Conservation (phyloP, 2,888 invertebrate species). For the Frankliniella intonsa region DNA sequence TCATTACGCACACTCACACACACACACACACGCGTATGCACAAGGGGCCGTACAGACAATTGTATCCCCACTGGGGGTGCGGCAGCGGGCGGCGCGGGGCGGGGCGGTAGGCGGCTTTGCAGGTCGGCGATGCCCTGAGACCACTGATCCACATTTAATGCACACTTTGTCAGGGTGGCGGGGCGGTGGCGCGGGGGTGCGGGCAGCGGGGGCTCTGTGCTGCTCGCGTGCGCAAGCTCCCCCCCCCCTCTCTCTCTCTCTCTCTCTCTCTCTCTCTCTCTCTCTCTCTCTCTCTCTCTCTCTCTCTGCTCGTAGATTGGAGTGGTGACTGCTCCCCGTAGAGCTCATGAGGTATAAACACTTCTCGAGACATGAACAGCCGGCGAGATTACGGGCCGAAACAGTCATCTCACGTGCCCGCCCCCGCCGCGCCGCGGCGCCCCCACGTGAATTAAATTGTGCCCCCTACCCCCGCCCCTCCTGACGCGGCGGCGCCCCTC, state of each 20-base stretch:
- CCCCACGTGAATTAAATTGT: too few species aligned
- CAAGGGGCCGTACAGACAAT: too few species aligned
- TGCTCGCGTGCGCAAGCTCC: too few species aligned
- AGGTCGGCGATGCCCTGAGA: background rate
- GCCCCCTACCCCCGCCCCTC: too few species aligned
- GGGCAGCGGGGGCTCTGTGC: background rate
- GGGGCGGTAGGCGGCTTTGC: background rate
- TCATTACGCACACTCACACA: slow-evolving; percentile 1
- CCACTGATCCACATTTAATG: slow-evolving; percentile 17
- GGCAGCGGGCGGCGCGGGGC: too few species aligned
- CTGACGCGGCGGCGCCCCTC: too few species aligned
- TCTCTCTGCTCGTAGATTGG: background rate
- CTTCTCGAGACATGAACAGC: background rate
- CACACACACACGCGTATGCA: background rate
- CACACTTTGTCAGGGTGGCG: background rate
- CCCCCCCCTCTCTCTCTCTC: too few species aligned
- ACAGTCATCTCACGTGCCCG: too few species aligned
- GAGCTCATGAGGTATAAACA: background rate
- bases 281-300: background rate
- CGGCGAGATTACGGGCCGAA: too few species aligned
- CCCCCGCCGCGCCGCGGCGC: too few species aligned
- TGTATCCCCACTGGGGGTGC: too few species aligned
- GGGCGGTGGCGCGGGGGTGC: background rate
- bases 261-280: too few species aligned
- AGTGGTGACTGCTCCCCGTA: background rate